Evolutionary conservation across 2,888 invertebrate genomes (phyloP).

Genomic region (Phortica magna): DNA sequence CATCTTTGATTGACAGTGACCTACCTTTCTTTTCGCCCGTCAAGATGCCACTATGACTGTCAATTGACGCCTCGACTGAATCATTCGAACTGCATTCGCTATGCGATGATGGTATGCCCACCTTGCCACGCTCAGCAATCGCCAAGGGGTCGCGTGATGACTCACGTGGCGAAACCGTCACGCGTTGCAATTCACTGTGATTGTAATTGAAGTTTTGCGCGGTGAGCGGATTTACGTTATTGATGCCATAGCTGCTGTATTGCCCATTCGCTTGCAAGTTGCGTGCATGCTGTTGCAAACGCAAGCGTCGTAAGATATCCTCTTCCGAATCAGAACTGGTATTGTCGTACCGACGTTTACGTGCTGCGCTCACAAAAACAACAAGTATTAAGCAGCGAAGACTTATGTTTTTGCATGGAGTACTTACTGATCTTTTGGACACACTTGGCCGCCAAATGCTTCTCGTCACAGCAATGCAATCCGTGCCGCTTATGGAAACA

Average conservation of each 20-base stretch:
- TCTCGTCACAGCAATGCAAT: slow-evolving; percentile 83
- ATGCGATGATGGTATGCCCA: slow-evolving; percentile 77
- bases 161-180: slow-evolving; percentile 73
- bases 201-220: slow-evolving; percentile 74
- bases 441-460: slow-evolving; percentile 75
- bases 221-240: slow-evolving; percentile 71
- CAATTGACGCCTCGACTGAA: slow-evolving; percentile 77
- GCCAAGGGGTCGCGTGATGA: slow-evolving; percentile 76
- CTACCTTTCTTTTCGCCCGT: slow-evolving; percentile 76
- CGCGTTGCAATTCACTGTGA: slow-evolving; percentile 75
- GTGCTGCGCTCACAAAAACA: slow-evolving; percentile 58
- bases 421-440: slow-evolving; percentile 77
- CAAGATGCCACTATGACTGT: slow-evolving; percentile 76
- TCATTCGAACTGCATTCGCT: slow-evolving; percentile 78
- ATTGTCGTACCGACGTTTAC: slow-evolving; percentile 76
- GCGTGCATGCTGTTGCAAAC: slow-evolving; percentile 79
- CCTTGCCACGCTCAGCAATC: slow-evolving; percentile 77
- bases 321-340: slow-evolving; percentile 88
- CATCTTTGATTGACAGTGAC: not conserved
- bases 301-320: slow-evolving; percentile 81
- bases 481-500: slow-evolving; percentile 82
- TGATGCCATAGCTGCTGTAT: slow-evolving; percentile 74
- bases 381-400: slow-evolving; percentile 5
- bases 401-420: not conserved
- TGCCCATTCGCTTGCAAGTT: slow-evolving; percentile 71